Percentiles rank a stretch among this genome's conserved stretches.
Evolutionary conservation across 2,113 vertebrate genomes (phyloP).

Genomic region (Amblyornis subalaris): DNA sequence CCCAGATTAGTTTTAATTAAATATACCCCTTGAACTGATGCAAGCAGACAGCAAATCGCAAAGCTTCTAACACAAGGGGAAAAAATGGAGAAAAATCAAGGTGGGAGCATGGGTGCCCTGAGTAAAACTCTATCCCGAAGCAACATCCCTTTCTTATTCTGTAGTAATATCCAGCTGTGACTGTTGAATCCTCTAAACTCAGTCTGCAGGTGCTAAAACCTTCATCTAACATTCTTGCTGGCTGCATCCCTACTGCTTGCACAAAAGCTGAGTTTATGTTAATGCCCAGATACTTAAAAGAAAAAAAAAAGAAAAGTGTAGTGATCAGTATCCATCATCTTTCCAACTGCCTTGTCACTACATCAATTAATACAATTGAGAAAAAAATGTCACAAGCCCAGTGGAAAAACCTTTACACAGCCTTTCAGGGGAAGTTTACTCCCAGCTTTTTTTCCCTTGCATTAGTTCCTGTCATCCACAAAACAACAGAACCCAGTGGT

Average conservation of each 20-base stretch:
- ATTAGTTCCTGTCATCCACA: slow-evolving; percentile 96
- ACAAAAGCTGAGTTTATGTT: slow-evolving; percentile 67
- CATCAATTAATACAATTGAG: slow-evolving; percentile 95
- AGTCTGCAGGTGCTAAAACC: background rate
- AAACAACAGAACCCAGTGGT: slow-evolving; percentile 96
- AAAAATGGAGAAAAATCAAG: background rate
- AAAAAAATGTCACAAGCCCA: slow-evolving; percentile 78
- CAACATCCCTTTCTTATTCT: background rate
- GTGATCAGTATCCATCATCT: slow-evolving; percentile 95
- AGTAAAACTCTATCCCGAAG: background rate
- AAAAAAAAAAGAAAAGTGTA: slow-evolving; percentile 68
- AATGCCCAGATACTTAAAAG: slow-evolving; percentile 55
- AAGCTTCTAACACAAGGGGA: background rate
- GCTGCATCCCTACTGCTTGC: background rate
- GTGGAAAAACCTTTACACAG: slow-evolving; percentile 83
- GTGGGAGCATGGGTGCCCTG: background rate
- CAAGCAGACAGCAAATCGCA: background rate
- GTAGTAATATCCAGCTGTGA: background rate
- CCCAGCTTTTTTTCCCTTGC: slow-evolving; percentile 83
- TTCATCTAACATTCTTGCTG: background rate
- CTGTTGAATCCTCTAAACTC: background rate
- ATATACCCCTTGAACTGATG: background rate
- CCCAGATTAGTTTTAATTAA: background rate
- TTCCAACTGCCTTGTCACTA: slow-evolving; percentile 79
- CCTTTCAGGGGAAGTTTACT: slow-evolving; percentile 84